Base-by-base conservation (phyloP, 1,140 invertebrate species). In the Bombus superbus region DNA sequence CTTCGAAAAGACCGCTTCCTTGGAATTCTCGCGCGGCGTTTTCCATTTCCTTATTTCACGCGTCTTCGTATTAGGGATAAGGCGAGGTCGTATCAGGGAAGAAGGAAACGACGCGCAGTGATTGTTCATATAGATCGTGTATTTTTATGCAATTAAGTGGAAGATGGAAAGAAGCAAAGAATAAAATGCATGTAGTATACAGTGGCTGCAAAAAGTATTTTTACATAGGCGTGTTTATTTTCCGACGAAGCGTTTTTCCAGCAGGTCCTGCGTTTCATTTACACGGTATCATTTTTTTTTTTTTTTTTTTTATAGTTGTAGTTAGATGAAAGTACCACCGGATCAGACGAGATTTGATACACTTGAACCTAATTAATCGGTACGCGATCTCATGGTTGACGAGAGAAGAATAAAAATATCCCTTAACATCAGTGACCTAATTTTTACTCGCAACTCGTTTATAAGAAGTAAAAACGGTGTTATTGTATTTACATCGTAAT, bases 1-100 rank as follows among this genome's bases (percentile, higher is more conserved):
- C 42, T 47, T 83, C 35, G 47, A 59, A 57, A 79, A 80, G 22
- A 22, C 35, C 9, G 83, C 42, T 53, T 53, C 77, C 57, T 72
- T 38, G 25, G 18, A n/a, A 71, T 44, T 62, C 22, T 78, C 32
- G 25, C 44, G 11, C 22, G 53, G 8, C 15, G 28, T 80, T 62
- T 11, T 32, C n/a, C 28, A 38, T 57, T 81, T 81, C 69, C 53
- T 42, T 73, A 22, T 80, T 80, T 38, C 18, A 40, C 5, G 0
- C 25, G 9, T 8, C 44, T 71, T 38, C 13, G 32, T 62, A 10
- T n/a, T 11, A 28, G 8, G 38, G 42, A 25, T 25, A 13, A 42
- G 9, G 6, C 13, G 3, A 59, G 9, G 11, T n/a, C 28, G 6
- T 69, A 8, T 8, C 32, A 3, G 15, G 0, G 32, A 35, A 2